Base-by-base conservation (phyloP, 37 sponge, comb jelly and placozoan species). In the Axinella damicornis region DNA sequence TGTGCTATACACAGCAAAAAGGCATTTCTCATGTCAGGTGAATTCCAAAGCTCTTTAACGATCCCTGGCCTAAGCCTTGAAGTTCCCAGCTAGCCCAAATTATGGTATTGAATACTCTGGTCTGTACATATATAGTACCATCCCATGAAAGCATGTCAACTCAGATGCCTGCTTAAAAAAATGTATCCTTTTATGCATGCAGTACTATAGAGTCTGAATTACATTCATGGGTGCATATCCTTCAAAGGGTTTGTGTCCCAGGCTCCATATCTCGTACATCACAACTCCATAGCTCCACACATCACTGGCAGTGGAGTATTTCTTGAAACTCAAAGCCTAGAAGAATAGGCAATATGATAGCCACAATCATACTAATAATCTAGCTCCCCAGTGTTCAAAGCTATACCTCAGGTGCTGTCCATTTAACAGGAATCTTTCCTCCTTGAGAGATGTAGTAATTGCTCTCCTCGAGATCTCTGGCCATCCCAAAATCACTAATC, bases 401-500 rank as follows among this genome's bases (percentile, higher is more conserved):
- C 4, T 12, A 46, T 67, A 67, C 78, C 62, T 78, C 74, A 57
- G 75, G 84, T 33, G 63, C 71, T 6, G 83, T 82, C 83, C 84
- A 83, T 35, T 60, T 58, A 24, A 83, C 66, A 2, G 84, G 84
- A 9, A 83, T 58, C 65, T 60, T 57, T 46, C 46, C 46, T 59
- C 73, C 84, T 28, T 73, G 38, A 38, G 73, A 30, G 1, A 83
- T 53, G 52, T 83, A 60, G 37, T 74, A 83, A 34, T 73, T 61
- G 2, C 71, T 66, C 14, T 82, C 83, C 25, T 74, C 35, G 2
- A 74, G 59, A 36, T 74, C 76, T 38, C 84, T 58, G 28, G 84
- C 71, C 83, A 82, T 30, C 40, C 83, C 83, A 57, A 82, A 82
- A 41, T 82, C 83, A 31, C 57, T 53, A 16, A 82, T 82, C 72